These are phyloP conservation scores for Eueremaeus valkanovi DNA, from an alignment of 2,888 invertebrate species.

Conservation along the genomic window DNA sequence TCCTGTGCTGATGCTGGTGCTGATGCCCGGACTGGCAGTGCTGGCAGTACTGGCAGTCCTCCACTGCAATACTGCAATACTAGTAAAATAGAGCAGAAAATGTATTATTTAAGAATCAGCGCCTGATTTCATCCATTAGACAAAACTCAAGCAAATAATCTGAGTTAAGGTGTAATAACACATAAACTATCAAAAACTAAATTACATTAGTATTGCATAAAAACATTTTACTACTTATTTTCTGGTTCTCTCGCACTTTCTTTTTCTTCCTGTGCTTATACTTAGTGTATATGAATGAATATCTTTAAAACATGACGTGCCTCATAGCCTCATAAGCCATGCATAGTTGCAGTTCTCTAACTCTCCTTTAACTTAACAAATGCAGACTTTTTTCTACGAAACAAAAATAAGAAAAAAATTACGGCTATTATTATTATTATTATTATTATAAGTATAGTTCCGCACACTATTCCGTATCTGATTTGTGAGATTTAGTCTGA, in stretches of 20 bases:
- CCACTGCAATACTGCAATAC: not conserved
- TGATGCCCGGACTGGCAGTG: not conserved
- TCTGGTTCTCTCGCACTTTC: too few species aligned
- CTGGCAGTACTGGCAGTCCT: too few species aligned
- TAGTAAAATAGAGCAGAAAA: not conserved
- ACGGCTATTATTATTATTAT: constrained; percentile 25
- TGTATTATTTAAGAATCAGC: constrained; percentile 8
- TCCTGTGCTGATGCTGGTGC: not conserved
- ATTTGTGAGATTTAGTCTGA: constrained; percentile 11
- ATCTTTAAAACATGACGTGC: constrained; percentile 28
- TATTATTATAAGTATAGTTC: not conserved
- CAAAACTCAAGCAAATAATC: constrained; percentile 10
- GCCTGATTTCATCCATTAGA: constrained; percentile 13
- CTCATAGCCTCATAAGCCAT: constrained; percentile 27
- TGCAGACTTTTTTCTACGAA: constrained; percentile 6
- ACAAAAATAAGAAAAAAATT: constrained; percentile 22
- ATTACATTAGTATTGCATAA: constrained; percentile 35
- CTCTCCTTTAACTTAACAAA: not conserved
- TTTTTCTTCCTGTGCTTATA: not conserved
- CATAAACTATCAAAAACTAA: constrained; percentile 35
- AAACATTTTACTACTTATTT: constrained; percentile 24
- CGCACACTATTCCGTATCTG: constrained; percentile 10
- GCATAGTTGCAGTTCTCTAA: constrained; percentile 14
- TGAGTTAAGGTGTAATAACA: constrained; percentile 33
- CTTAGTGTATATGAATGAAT: not conserved